Evolutionary conservation across 2,888 invertebrate species (phyloP), one percentile per base, ranked within the genome.

Genomic region (Stenoptilia bipunctidactyla): DNA sequence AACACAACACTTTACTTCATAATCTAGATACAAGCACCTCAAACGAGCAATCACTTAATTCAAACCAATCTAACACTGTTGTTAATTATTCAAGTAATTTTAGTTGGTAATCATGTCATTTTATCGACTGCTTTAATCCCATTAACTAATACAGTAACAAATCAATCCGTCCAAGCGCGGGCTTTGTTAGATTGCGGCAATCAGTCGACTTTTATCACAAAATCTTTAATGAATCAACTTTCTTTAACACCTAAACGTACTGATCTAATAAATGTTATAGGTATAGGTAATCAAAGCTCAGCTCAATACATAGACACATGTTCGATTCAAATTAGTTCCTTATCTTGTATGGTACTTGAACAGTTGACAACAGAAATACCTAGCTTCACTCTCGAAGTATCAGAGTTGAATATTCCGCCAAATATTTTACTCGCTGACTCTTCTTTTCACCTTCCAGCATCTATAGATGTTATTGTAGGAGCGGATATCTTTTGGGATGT

Each of bases 341-440:
- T 36, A 15, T 34, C 34, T 8, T 44, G 44, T 36, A 39, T 44
- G 20, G 41, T 44, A 8, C 39, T 44, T 34, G 36, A 41, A 13
- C 38, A 38, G 9, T 34, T 46, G 13, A 46, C 44, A 6, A 34
- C 41, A 15, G 27, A 42, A n/a, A 35, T 46, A 15, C 46, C 44
- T 15, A 35, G n/a, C n/a, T 15, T 15, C 30, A 14, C 41, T 20
- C 14, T 44, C 12, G 27, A 44, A 30, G 10, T 43, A 8, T 12
- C 25, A 15, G 12, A 37, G 13, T 14, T 46, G 15, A n/a, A n/a
- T n/a, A n/a, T n/a, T n/a, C n/a, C n/a, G n/a, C n/a, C n/a, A n/a
- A 10, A 40, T 36, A 34, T 44, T 13, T 10, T 13, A 13, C 15
- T 44, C 8, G 40, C 46, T n/a, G 46, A 46, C 36, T 41, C 40